A percentile compares a stretch with the other conserved stretches of the same genome.
Conservation (phyloP, 2,113 vertebrate genomes). For the Geococcyx californianus region DNA sequence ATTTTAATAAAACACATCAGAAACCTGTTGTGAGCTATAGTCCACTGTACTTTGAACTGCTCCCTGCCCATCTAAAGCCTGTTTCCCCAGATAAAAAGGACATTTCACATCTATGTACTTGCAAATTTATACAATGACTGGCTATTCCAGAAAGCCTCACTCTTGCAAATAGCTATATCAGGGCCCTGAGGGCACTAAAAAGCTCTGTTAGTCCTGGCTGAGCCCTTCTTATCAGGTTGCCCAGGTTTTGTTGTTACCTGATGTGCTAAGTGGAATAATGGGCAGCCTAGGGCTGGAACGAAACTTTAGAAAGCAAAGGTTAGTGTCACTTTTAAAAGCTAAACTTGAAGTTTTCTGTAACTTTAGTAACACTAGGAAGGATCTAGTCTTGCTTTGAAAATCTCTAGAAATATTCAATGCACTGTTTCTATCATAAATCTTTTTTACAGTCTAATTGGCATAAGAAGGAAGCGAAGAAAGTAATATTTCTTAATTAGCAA, state of each 20-base stretch:
- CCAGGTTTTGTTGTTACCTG: accelerated
- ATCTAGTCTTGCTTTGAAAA: accelerated
- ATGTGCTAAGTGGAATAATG: accelerated
- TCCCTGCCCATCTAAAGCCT: accelerated
- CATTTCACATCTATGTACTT: accelerated
- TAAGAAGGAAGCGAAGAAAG: neutral
- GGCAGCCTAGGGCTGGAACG: accelerated
- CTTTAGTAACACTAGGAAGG: accelerated
- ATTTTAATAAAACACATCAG: neutral
- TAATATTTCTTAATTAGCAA: neutral
- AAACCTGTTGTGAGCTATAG: accelerated
- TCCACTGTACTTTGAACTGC: accelerated
- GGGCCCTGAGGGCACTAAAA: neutral
- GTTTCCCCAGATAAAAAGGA: accelerated
- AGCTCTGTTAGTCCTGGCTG: neutral
- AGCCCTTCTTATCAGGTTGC: accelerated
- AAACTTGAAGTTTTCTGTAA: accelerated
- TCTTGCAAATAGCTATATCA: accelerated
- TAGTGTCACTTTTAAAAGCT: accelerated
- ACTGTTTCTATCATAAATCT: accelerated
- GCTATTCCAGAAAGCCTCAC: accelerated
- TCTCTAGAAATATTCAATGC: accelerated
- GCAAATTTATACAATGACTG: accelerated
- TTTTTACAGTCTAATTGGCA: neutral
- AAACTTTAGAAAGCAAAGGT: accelerated